Base-by-base conservation (phyloP, 2,888 invertebrate genomes). In the Matsumyia berberina region DNA sequence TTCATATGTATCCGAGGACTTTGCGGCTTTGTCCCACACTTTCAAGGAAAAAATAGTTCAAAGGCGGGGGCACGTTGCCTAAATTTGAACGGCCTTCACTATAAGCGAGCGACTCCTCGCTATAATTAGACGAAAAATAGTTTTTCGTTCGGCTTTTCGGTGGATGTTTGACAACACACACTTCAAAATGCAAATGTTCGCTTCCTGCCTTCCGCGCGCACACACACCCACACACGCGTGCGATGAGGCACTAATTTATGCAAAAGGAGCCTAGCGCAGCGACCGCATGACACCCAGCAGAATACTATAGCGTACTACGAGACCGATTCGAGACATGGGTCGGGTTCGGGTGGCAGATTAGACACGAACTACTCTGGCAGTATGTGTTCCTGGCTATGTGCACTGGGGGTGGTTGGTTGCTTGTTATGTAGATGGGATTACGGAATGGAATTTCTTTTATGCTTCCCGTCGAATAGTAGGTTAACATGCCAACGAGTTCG, bases 401-500 rank as follows among this genome's bases (percentile, higher is more conserved):
- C 17, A 11, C 8, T 12, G 15, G 17, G 57, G 67, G 74, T 55
- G 53, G 39, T 7, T 42, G 46, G 11, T 44, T 17, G 76, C 9
- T 39, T 49, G 66, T 51, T 69, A 69, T 77, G 53, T 51, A 60
- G 67, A 51, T 67, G 31, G 60, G 39, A 60, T 60, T 69, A 67
- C 67, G 39, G 62, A 11, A 15, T 15, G 33, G 31, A 31, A 12
- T 73, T 60, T 72, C 29, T 33, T 66, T 76, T 31, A 35, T 69
- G 8, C 37, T 60, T 66, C 64, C 17, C 17, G 49, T 74, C 60
- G 77, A 77, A 77, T 77, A 69, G 77, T 77, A 77, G 77, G 77
- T 77, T 69, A 77, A 77, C 77, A 77, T 69, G 77, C 77, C 77
- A 77, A 69, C 77, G 67, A 35, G 58, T 77, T 69, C 67, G 77